Percentiles rank a stretch among this genome's conserved stretches.
Conservation (phyloP, 2,888 invertebrate species). For the Amblyjoppa proteus region DNA sequence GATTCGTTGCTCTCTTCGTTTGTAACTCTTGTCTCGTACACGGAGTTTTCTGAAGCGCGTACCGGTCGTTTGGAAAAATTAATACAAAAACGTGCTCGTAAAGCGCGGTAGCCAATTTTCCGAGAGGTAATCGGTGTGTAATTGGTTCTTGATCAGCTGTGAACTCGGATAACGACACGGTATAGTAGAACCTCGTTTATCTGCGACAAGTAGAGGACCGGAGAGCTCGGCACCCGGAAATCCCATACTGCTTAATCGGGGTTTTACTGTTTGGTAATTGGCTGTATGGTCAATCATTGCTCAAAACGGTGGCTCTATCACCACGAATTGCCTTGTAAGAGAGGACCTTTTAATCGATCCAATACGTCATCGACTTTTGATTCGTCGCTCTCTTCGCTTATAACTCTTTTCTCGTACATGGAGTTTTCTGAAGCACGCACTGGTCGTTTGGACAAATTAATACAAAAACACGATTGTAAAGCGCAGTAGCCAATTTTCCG, state of each 20-base stretch:
- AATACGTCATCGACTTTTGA: neutral
- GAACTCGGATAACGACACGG: neutral
- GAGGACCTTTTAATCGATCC: conserved; percentile 13
- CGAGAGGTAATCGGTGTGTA: neutral
- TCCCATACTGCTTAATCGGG: too few species aligned
- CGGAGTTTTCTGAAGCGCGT: neutral
- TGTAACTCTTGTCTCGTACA: neutral
- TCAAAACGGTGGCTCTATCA: too few species aligned
- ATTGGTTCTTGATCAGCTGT: neutral
- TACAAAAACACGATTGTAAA: neutral
- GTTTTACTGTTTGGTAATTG: too few species aligned
- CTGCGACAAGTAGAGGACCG: too few species aligned
- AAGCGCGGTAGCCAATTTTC: neutral
- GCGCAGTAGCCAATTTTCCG: neutral
- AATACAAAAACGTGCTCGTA: neutral
- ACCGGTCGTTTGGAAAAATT: neutral
- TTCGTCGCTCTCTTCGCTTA: neutral
- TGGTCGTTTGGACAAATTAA: neutral
- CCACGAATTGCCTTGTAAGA: neutral
- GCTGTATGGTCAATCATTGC: too few species aligned
- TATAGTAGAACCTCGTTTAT: neutral
- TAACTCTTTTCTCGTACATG: neutral
- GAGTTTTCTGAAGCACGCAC: neutral
- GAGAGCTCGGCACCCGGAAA: too few species aligned
- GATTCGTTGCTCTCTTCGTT: conserved; percentile 10